phyloP scores from a whole-genome alignment of 2,888 invertebrate genomes.

The Antheraea assamensis region DNA sequence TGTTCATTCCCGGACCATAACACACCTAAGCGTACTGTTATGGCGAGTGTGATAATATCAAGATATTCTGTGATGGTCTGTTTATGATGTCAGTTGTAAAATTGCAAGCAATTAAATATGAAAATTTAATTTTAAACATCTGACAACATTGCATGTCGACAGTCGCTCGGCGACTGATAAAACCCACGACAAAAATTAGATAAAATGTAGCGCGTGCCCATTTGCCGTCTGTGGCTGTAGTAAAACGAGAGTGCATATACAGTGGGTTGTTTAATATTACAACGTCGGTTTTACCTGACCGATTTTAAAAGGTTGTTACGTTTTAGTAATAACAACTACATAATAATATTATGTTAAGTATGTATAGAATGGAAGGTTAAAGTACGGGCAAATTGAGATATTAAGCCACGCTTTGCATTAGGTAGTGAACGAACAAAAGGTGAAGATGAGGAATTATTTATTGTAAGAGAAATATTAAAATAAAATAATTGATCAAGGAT shows the following conservation, averaged over 20 bases:
- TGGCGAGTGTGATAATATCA: no score
- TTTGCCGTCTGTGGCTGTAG: not conserved
- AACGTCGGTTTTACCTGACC: slow-evolving; percentile 32
- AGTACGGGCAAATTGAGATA: not conserved
- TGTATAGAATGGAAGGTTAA: not conserved
- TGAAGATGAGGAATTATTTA: no score
- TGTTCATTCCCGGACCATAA: no score
- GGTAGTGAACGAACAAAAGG: no score
- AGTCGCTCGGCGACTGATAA: slow-evolving; percentile 17
- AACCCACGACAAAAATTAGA: not conserved
- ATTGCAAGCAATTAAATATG: not conserved
- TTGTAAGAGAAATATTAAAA: no score
- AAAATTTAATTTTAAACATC: not conserved
- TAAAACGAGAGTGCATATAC: slow-evolving; percentile 29
- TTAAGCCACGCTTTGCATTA: no score
- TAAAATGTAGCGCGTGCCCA: not conserved
- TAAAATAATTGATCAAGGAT: no score
- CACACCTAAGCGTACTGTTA: no score
- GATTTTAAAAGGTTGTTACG: slow-evolving; percentile 27
- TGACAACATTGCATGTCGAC: slow-evolving; percentile 3
- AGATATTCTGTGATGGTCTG: no score
- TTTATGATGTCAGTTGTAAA: not conserved
- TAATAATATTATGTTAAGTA: no score
- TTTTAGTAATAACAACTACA: no score
- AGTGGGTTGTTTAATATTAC: slow-evolving; percentile 41